Percentiles rank a stretch among this genome's conserved stretches.
phyloP scores from a whole-genome alignment of 2,797 vertebrate genomes.

The Argyrosomus regius region DNA sequence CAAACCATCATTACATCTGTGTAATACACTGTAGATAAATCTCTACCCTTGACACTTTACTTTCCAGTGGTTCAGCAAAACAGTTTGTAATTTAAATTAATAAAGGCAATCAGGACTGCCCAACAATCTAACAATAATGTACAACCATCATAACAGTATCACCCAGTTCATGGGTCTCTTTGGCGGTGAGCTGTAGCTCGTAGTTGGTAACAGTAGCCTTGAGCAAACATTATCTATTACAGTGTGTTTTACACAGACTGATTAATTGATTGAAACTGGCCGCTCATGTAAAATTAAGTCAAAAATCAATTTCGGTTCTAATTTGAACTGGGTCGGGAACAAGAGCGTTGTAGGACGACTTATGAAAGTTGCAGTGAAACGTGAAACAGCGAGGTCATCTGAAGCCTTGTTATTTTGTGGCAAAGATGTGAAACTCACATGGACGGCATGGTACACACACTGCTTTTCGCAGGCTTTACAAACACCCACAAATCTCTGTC shows the following conservation, averaged over 20 bases:
- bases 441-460: neutral
- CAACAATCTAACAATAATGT: neutral
- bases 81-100: conserved; percentile 57
- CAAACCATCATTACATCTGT: conserved; percentile 74
- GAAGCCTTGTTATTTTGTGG: conserved; percentile 24
- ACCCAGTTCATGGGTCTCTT: neutral
- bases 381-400: conserved; percentile 43
- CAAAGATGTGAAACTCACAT: conserved; percentile 24
- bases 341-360: neutral
- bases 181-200: neutral
- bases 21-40: conserved; percentile 70
- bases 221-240: conserved; percentile 36
- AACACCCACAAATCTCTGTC: conserved; percentile 38
- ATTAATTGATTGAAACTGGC: conserved; percentile 55
- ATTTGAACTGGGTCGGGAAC: conserved; percentile 31
- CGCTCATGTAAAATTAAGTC: conserved; percentile 56
- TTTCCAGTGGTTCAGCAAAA: conserved; percentile 50
- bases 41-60: conserved; percentile 43
- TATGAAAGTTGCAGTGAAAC: conserved; percentile 16
- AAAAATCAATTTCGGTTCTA: conserved; percentile 62
- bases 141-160: neutral
- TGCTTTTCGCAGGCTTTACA: conserved; percentile 1
- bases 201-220: conserved; percentile 40
- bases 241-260: conserved; percentile 44
- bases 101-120: conserved; percentile 33